Base-by-base conservation (phyloP, 1,140 invertebrate species). In the Aphelinus certus region DNA sequence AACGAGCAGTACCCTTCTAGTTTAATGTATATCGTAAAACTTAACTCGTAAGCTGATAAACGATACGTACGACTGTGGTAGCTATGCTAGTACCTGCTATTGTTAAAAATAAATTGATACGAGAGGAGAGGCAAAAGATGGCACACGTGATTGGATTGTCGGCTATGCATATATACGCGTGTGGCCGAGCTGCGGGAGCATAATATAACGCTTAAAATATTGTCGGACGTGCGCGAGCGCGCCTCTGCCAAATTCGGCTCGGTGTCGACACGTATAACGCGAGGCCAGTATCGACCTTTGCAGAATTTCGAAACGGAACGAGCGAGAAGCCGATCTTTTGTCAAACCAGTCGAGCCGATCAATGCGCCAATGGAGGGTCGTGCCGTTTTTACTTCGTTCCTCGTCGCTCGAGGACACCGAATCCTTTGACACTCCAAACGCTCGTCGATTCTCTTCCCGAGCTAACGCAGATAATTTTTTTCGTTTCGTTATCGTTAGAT, bases 51-150 rank as follows among this genome's bases (percentile, higher is more conserved):
- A 87, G 64, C 55, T 85, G 87, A 85, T 87, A 84, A 87, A 87
- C 83, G 86, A 88, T 87, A 87, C 85, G 86, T 88, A 87, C 85
- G 86, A 87, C 86, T 87, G 86, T 88, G 86, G 85, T 88, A 88
- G 85, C 87, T 88, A 88, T 87, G 85, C 86, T 87, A 87, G 86
- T 88, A 88, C 86, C 86, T 88, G 86, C 85, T 88, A 87, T 87
- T 87, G 83, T 87, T 26, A 26, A 26, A 26, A 26, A 26, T 26
- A 26, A 26, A 26, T 26, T 7, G 3, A 46, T 51, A 45, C 6
- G 45, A 49, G 10, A 43, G 53, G n/a, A 58, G 55, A 7, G 43
- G 6, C 42, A 1, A 42, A 43, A 49, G 7, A 65, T 10, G 9
- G 46, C 63, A 75, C 10, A 5, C 49, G 46, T 10, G 45, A 2